Percentiles rank a stretch among this genome's conserved stretches.
Evolutionary conservation across 2,797 vertebrate genomes (phyloP).

Genomic region (Melopsittacus undulatus): DNA sequence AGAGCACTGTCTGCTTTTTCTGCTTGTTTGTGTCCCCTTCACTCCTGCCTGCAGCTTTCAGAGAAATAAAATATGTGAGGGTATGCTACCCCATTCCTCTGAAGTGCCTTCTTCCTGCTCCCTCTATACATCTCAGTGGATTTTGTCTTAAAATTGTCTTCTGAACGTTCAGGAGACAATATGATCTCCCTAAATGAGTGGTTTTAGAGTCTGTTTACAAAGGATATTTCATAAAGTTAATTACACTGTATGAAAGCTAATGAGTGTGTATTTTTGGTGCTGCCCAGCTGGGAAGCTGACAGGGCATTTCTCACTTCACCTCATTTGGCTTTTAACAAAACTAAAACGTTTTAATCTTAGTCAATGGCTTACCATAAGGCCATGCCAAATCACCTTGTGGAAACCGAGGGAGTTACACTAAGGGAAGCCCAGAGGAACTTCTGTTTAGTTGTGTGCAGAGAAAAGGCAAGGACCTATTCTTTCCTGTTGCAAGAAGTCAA

Average conservation of each 20-base stretch:
- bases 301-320: not conserved
- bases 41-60: not conserved
- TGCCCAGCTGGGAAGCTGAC: conserved; percentile 14
- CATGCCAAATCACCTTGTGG: not conserved
- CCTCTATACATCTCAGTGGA: not conserved
- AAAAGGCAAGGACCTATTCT: not conserved
- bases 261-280: conserved; percentile 19
- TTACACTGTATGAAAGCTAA: not conserved
- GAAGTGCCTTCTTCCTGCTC: not conserved
- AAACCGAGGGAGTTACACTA: not conserved
- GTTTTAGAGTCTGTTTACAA: not conserved
- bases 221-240: not conserved
- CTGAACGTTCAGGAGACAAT: not conserved
- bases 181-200: not conserved
- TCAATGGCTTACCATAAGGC: conserved; percentile 1
- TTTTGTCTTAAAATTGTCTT: not conserved
- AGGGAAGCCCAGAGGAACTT: not conserved
- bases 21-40: not conserved
- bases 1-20: not conserved
- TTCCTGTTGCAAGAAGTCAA: not conserved
- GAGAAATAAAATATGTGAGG: not conserved
- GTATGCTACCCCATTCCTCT: not conserved
- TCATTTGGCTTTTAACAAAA: not conserved
- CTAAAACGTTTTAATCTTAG: not conserved
- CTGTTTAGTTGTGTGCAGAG: not conserved